Evolutionary conservation across 2,888 invertebrate species (phyloP), one percentile per base, ranked within the genome.

Genomic region (Acheta domesticus): DNA sequence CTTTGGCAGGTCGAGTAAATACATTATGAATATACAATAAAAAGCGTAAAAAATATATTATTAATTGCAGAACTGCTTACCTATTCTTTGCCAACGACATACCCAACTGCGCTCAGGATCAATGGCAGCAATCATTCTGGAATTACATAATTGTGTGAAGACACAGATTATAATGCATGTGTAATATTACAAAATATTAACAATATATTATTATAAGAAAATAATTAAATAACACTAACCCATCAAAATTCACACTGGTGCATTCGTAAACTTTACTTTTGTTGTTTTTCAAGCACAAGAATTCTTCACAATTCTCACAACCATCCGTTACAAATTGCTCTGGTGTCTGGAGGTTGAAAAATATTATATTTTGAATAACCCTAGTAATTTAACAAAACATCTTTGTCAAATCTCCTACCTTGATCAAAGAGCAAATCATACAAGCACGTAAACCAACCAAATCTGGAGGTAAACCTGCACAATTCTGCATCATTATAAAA

Each of bases 391-490:
- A n/a, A 62, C n/a, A 62, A 62, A 23, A n/a, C 12, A 75, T 23
- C 8, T 75, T 8, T n/a, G 3, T 1, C 14, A n/a, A 75, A n/a
- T 4, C 16, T n/a, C 23, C 11, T 75, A 75, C 75, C 20, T 75
- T 75, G 14, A 75, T 20, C 14, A 75, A 20, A 75, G 75, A 75
- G 20, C 75, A 75, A 14, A 75, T 20, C 36, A 75, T 23, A 75
- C 75, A 75, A 75, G 75, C 75, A 16, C 75, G 16, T 16, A 75
- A 20, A 75, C 20, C 75, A 16, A 16, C 16, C 20, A 75, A 75
- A n/a, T 75, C 75, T 3, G 21, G 21, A 16, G 75, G 75, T 36
- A 36, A 36, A 0, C 36, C 36, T 36, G 36, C 36, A 36, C 36
- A 36, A 36, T 36, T 36, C 36, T 36, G 36, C 36, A 36, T 36